Evolutionary conservation across 2,888 invertebrate species (phyloP).

Genomic region (Erpobdella octoculata): DNA sequence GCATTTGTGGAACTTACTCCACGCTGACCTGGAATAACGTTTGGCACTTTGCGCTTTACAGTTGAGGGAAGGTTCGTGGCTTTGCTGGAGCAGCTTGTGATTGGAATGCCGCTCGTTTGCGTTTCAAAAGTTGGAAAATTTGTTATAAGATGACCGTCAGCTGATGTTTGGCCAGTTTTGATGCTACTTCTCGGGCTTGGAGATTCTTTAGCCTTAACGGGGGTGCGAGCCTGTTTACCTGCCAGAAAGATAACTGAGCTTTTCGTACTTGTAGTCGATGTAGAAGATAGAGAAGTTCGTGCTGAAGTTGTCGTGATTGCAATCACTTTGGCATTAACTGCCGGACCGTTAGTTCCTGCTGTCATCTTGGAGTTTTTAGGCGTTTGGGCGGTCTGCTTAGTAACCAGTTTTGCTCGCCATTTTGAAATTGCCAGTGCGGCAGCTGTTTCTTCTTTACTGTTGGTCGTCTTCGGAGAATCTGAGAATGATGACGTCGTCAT

Average conservation of each 20-base stretch:
- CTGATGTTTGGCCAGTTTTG: too few species aligned
- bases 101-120: slow-evolving; percentile 5
- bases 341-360: background rate
- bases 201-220: background rate
- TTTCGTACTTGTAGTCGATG: background rate
- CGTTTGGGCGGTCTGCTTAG: background rate
- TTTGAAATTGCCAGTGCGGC: background rate
- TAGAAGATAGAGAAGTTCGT: background rate
- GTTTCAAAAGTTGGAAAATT: too few species aligned
- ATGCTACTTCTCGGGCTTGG: background rate
- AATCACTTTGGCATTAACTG: background rate
- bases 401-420: background rate
- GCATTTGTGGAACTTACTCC: too few species aligned
- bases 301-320: background rate
- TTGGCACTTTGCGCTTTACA: too few species aligned
- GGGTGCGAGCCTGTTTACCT: too few species aligned
- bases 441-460: background rate
- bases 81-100: background rate
- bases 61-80: background rate
- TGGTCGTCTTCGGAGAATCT: background rate
- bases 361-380: background rate
- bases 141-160: too few species aligned
- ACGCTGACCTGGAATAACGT: too few species aligned
- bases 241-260: background rate
- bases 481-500: background rate